Percentiles rank a stretch among this genome's conserved stretches.
Conservation (phyloP, 2,113 vertebrate genomes). For the Candoia aspera region DNA sequence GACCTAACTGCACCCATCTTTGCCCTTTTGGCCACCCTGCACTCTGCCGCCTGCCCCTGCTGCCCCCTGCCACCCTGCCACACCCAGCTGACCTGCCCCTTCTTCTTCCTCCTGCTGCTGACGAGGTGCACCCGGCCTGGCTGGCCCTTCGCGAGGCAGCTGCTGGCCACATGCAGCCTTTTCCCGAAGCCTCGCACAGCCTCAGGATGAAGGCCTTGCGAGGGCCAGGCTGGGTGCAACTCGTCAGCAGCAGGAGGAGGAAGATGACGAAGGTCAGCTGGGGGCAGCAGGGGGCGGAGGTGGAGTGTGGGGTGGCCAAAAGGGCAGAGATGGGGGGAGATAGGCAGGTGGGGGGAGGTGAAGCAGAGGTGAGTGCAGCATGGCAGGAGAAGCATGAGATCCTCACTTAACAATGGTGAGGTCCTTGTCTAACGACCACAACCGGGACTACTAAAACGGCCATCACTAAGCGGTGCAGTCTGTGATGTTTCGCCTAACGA, state of each 20-base stretch:
- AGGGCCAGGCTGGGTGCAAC: neutral
- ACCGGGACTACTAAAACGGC: no score
- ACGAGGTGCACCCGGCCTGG: neutral
- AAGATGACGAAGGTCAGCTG: neutral
- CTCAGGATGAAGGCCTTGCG: neutral
- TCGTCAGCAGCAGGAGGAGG: neutral
- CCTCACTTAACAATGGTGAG: neutral
- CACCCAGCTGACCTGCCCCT: neutral
- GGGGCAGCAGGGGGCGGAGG: neutral
- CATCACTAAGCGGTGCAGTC: neutral
- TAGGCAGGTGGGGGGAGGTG: neutral
- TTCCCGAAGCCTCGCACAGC: neutral
- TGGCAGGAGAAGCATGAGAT: neutral
- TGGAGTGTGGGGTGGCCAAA: neutral
- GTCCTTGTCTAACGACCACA: neutral
- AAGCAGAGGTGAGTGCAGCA: neutral
- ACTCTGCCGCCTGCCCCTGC: no score
- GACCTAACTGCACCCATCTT: neutral
- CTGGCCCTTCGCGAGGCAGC: neutral
- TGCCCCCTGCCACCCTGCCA: no score
- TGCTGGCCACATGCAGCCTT: neutral
- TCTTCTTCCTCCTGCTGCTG: neutral
- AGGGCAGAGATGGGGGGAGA: neutral
- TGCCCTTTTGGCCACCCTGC: neutral
- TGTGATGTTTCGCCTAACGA: neutral